Base-by-base conservation (phyloP, 2,797 vertebrate species). In the Micrastur ruficollis region DNA sequence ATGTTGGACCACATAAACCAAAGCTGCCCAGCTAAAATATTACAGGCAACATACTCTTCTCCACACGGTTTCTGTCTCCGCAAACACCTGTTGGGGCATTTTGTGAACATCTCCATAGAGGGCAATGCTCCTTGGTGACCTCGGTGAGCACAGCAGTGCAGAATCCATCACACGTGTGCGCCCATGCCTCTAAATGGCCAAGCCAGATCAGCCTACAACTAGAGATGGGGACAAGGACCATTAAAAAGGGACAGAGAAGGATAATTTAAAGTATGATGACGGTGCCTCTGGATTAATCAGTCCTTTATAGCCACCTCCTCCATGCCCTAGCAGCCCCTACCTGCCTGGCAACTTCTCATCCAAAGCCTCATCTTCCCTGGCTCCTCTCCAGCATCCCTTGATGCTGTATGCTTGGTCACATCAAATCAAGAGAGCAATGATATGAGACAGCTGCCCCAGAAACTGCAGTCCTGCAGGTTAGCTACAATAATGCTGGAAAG, bases 81-180 rank as follows among this genome's bases (percentile, higher is more conserved):
- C 12, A 75, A 74, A 53, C 34, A 34, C 18, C 6, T 82, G 10
- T 11, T 34, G 36, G 36, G 19, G 9, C 13, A 42, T 81, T 87
- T 90, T 36, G 40, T 59, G 72, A 86, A 29, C 56, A 32, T 14
- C 17, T 21, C 8, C 13, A 14, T 5, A 4, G n/a, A 36, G 7
- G 8, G 5, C 6, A 26, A 76, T 6, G 21, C 58, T 79, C 13
- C 34, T 55, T 59, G 31, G 38, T 31, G 42, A 23, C 31, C 46
- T 42, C 50, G 40, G 44, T n/a, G 63, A 19, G 20, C 14, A 50
- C 14, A 12, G 34, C 5, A 29, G 12, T 73, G 31, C 31, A 76
- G 74, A 76, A 84, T 38, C 49, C 8, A 1, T 15, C 26, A 23
- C 3, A 22, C 0, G 2, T 6, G 7, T 27, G 23, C 14, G 18